Evolutionary conservation across 64 coral and sea anemone species (phyloP).

Genomic region (Montipora efflorescens): DNA sequence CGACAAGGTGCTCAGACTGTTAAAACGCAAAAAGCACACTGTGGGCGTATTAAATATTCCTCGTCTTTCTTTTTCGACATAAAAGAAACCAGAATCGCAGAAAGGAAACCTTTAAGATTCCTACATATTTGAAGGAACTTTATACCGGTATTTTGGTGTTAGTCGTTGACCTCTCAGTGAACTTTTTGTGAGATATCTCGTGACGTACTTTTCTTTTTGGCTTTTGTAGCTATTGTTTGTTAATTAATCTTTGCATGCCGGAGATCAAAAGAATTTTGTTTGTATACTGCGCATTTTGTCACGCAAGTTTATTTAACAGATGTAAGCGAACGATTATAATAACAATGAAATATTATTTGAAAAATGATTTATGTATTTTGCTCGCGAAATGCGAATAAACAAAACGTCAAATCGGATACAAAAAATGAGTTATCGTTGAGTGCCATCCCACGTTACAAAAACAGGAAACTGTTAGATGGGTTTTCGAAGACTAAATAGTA

Average conservation of each 20-base stretch:
- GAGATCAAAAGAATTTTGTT: neutral
- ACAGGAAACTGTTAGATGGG: no score
- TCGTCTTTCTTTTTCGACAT: no score
- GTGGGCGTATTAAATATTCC: no score
- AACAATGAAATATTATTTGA: neutral
- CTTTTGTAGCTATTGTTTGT: no score
- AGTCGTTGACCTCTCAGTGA: neutral
- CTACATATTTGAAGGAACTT: neutral
- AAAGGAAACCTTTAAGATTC: no score
- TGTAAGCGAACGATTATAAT: neutral
- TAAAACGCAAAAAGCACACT: neutral
- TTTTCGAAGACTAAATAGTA: no score
- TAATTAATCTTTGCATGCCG: no score
- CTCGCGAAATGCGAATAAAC: neutral
- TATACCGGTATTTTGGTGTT: neutral
- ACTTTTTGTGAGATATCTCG: no score
- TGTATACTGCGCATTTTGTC: neutral
- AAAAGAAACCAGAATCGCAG: no score
- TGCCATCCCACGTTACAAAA: no score
- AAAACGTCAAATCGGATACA: neutral
- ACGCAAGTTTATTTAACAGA: neutral
- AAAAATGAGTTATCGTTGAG: no score
- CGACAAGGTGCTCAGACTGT: neutral
- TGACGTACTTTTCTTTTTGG: neutral
- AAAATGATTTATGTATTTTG: neutral